Percentiles rank a stretch among this genome's conserved stretches.
Evolutionary conservation across 2,888 invertebrate genomes (phyloP).

Genomic region (Mimas tiliae): DNA sequence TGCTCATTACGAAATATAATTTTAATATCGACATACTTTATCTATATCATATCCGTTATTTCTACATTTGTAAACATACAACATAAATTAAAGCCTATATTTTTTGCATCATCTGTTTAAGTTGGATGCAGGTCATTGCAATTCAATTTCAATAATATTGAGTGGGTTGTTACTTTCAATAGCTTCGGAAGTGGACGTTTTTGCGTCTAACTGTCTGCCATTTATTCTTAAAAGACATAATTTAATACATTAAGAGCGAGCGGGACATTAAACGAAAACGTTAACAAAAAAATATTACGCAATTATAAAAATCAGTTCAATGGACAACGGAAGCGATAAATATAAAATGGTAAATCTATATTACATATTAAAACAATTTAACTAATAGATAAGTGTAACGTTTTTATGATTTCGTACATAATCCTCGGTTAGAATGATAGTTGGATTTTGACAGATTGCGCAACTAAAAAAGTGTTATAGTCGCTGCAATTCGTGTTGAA

Average conservation of each 20-base stretch:
- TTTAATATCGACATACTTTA: not conserved
- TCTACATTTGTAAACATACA: not conserved
- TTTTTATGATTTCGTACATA: not conserved
- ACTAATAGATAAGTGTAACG: not conserved
- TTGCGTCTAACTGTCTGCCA: not conserved
- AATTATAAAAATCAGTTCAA: conserved; percentile 21
- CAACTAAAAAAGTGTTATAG: conserved; percentile 19
- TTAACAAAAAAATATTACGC: conserved; percentile 11
- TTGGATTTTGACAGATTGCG: conserved; percentile 12
- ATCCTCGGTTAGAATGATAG: conserved; percentile 7
- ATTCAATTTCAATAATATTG: not conserved
- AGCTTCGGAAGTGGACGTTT: not conserved
- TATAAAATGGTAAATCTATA: not conserved
- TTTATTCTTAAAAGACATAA: conserved; percentile 1
- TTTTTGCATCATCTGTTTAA: not conserved
- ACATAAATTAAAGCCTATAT: not conserved
- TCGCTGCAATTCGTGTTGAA: conserved; percentile 24
- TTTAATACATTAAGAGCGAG: not conserved
- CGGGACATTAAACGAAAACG: not conserved
- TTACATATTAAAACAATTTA: conserved; percentile 7
- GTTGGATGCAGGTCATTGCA: not conserved
- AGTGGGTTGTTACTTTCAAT: not conserved
- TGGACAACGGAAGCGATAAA: conserved; percentile 18
- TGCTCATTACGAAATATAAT: not conserved
- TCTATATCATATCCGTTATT: not conserved